A percentile compares a stretch with the other conserved stretches of the same genome.
Evolutionary conservation across 2,888 invertebrate species (phyloP).

Genomic region (Leucophora obtusa): DNA sequence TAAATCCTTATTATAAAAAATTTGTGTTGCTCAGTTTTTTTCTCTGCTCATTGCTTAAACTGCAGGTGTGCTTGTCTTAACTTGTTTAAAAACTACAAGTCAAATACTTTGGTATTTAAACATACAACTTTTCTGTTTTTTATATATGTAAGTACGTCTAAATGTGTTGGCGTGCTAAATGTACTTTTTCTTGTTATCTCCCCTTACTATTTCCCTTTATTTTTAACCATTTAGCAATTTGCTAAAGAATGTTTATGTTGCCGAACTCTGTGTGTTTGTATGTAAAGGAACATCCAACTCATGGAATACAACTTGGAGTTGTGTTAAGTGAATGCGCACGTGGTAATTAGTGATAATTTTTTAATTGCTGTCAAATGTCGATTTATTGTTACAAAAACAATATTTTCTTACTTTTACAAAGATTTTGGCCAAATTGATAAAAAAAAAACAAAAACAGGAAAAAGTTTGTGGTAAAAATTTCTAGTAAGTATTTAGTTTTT

Average conservation of each 20-base stretch:
- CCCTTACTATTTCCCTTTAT: neutral
- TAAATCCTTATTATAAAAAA: constrained; percentile 66
- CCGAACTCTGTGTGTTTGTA: constrained; percentile 34
- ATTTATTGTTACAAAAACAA: constrained; percentile 69
- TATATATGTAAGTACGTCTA: neutral
- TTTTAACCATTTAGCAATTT: neutral
- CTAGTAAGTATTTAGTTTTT: constrained; percentile 6
- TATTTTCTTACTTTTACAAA: constrained; percentile 10
- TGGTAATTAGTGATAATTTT: constrained; percentile 77
- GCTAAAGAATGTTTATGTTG: constrained; percentile 2
- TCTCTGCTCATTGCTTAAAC: constrained; percentile 46
- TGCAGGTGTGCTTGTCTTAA: constrained; percentile 58
- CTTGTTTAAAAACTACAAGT: constrained; percentile 50
- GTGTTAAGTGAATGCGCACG: constrained; percentile 69
- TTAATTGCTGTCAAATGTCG: constrained; percentile 77
- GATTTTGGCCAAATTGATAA: constrained; percentile 31
- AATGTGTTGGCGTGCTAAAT: constrained; percentile 59
- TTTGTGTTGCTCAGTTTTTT: constrained; percentile 41
- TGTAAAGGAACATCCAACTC: constrained; percentile 61
- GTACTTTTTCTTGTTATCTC: constrained; percentile 35
- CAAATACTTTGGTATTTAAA: constrained; percentile 48
- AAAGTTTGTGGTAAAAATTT: constrained; percentile 1
- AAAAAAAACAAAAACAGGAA: neutral
- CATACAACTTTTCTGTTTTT: neutral
- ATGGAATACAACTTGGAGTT: constrained; percentile 31